Evolutionary conservation across 2,888 invertebrate species (phyloP).

Genomic region (Escarpia spicata): DNA sequence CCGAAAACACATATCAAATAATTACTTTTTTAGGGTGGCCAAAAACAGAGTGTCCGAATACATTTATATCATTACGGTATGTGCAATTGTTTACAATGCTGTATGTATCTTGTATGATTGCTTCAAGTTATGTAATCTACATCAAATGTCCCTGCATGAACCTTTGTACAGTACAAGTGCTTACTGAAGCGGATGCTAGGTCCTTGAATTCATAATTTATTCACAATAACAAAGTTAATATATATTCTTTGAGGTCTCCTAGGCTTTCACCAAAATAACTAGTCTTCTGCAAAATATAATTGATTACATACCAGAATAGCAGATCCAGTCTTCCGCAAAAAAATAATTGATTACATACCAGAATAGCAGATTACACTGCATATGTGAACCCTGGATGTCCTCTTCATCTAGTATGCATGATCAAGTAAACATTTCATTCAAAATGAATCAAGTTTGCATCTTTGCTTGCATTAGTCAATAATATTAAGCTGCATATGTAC

Average conservation of each 20-base stretch:
- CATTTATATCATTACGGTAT: too few relatives aligned
- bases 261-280: background rate
- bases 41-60: too few relatives aligned
- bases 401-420: background rate
- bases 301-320: background rate
- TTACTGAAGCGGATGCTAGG: background rate
- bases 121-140: background rate
- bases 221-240: background rate
- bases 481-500: background rate
- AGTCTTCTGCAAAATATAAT: background rate
- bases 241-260: background rate
- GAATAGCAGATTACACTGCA: background rate
- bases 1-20: too few relatives aligned
- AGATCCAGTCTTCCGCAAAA: background rate
- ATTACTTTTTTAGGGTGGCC: too few relatives aligned
- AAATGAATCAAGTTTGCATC: background rate
- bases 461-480: background rate
- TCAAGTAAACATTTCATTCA: background rate
- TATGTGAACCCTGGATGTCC: background rate
- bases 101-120: too few relatives aligned
- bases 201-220: background rate
- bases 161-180: background rate
- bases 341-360: background rate
- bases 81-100: too few relatives aligned
- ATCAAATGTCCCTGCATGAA: background rate